Conservation (phyloP, 2,797 vertebrate species). For the Poecile montanus region DNA sequence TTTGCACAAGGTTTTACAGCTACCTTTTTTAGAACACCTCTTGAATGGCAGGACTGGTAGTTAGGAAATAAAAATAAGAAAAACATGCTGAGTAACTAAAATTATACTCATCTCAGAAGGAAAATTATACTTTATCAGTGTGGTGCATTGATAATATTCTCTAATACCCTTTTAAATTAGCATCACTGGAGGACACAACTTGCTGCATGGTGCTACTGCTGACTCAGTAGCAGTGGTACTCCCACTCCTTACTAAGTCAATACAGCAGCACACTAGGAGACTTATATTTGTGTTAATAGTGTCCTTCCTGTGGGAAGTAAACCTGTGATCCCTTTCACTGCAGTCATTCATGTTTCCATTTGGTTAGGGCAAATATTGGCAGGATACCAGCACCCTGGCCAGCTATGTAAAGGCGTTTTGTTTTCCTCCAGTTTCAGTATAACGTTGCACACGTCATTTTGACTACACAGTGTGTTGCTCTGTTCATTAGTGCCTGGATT, state of each 20-base stretch:
- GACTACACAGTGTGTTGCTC: background rate
- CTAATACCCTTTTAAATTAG: background rate
- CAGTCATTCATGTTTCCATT: background rate
- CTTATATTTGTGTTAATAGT: background rate
- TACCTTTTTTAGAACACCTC: background rate
- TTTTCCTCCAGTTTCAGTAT: background rate
- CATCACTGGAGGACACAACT: background rate
- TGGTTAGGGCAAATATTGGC: constrained; percentile 2
- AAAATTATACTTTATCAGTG: background rate
- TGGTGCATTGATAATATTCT: background rate
- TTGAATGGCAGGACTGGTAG: background rate
- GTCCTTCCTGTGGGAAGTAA: constrained; percentile 9
- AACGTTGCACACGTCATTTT: background rate
- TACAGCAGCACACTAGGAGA: background rate
- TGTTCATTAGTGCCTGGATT: background rate
- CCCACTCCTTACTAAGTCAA: background rate
- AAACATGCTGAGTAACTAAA: background rate
- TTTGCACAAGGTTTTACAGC: background rate
- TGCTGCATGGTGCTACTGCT: background rate
- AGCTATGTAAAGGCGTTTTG: background rate
- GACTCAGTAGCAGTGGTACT: background rate
- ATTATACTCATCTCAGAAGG: background rate
- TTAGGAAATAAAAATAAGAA: background rate
- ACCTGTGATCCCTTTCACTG: background rate
- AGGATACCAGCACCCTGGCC: background rate